Base-by-base conservation (phyloP, 2,113 vertebrate species). In the Trogon melanurus region DNA sequence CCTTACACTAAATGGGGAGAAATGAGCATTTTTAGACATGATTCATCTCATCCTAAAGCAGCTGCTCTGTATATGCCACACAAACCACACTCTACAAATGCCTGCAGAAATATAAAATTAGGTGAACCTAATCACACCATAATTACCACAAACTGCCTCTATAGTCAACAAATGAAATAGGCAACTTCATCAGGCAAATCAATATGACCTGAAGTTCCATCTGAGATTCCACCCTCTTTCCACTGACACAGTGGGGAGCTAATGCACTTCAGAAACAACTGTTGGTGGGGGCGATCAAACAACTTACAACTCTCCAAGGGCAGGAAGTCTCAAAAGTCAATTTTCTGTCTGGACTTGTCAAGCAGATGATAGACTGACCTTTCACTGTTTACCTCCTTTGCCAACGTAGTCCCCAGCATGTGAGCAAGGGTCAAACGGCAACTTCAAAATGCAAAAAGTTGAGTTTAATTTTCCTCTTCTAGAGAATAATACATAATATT, bases 31-130 rank as follows among this genome's bases (percentile, higher is more conserved):
- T 94, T 80, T 66, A 86, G 56, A 76, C 58, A 61, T 61, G 67
- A 95, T 73, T 88, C 50, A 93, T 74, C 48, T 79, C 45, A 79
- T 69, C 27, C 62, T 65, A 82, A 90, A 93, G 47, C 75, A 94
- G 75, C 44, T 92, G 64, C 58, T 86, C 47, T 80, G 69, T 80
- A 27, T 32, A 80, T 50, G 56, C 51, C 60, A 85, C 56, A 70
- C 27, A 54, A 93, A 83, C 30, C 2, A 21, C 64, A 70, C 50
- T 78, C 50, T 34, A 90, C 54, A 70, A 90, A 86, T 76, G 56
- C 51, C 64, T 93, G 60, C 34, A 78, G 92, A 62, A 50, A 93
- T 50, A 34, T 86, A 94, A 88, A 88, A 88, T 83, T 58, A 73
- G 30, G 75, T 73, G 62, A 93, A 79, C 27, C 9, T 87, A 91